Evolutionary conservation across 2,888 invertebrate genomes (phyloP).

Genomic region (Lepeophtheirus nordmannii): DNA sequence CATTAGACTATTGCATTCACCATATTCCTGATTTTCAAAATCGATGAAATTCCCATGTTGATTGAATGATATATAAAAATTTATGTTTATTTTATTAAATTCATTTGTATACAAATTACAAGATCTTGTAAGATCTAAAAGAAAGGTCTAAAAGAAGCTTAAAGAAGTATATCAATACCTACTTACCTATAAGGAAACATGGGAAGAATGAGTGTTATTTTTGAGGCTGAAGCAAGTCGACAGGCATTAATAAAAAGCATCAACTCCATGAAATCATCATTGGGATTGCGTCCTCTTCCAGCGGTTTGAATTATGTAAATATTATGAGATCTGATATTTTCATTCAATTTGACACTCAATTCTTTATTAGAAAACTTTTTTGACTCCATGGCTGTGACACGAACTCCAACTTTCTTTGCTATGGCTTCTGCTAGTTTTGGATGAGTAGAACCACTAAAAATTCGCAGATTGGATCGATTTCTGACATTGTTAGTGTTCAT

Average conservation of each 20-base stretch:
- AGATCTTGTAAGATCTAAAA: no score
- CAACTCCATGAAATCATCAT: conserved; percentile 17
- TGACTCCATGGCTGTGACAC: background rate
- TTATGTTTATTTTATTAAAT: no score
- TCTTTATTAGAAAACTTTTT: conserved; percentile 16
- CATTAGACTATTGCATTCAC: no score
- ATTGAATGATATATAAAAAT: no score
- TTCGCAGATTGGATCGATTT: conserved; percentile 8
- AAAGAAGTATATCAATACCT: background rate
- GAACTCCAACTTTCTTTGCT: conserved; percentile 18
- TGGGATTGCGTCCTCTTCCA: conserved; percentile 8
- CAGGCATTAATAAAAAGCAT: conserved; percentile 14
- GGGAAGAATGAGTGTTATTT: conserved; percentile 15
- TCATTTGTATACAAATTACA: no score
- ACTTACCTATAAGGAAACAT: conserved; percentile 8
- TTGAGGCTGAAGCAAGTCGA: conserved; percentile 9
- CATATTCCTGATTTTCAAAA: no score
- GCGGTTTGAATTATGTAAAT: conserved; percentile 6
- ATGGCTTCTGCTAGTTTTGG: background rate
- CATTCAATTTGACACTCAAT: conserved; percentile 1
- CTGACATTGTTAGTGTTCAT: no score
- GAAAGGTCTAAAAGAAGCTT: background rate
- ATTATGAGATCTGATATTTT: conserved; percentile 15
- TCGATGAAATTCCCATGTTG: no score
- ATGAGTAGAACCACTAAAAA: conserved; percentile 3